phyloP scores from a whole-genome alignment of 1,140 invertebrate species.

The Leguminivora glycinivorella region DNA sequence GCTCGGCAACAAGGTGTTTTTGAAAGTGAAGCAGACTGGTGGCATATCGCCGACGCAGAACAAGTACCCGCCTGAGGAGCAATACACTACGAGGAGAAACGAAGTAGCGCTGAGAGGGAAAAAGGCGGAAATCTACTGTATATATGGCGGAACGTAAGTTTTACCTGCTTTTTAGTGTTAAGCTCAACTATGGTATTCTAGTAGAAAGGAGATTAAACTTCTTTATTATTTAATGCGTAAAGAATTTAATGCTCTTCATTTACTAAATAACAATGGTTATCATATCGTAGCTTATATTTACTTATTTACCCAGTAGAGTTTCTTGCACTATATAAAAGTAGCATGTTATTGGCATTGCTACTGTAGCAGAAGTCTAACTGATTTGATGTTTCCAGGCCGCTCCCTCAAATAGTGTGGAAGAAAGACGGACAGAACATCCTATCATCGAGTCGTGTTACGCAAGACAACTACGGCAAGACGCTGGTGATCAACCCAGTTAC shows the following conservation, averaged over 20 bases:
- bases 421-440: conserved; percentile 86
- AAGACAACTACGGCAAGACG: conserved; percentile 95
- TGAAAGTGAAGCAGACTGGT: conserved; percentile 88
- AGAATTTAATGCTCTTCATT: no score
- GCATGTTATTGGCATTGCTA: neutral
- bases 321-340: no score
- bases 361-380: neutral
- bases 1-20: conserved; percentile 89
- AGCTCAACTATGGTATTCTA: no score
- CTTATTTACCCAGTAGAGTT: no score
- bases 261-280: no score
- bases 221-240: no score
- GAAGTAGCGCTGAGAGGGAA: conserved; percentile 91
- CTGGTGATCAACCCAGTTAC: conserved; percentile 91
- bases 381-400: conserved; percentile 75
- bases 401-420: conserved; percentile 91
- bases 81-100: conserved; percentile 92
- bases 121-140: conserved; percentile 89
- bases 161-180: conserved; percentile 18
- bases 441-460: conserved; percentile 87
- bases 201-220: no score
- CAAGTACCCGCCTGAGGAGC: conserved; percentile 86
- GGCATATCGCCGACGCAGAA: conserved; percentile 86
- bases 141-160: conserved; percentile 93
- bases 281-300: no score